Percentiles rank a stretch among this genome's conserved stretches.
Evolutionary conservation across 23 tunicate genomes (phyloP).

Genomic region (Aplidium turbinatum): DNA sequence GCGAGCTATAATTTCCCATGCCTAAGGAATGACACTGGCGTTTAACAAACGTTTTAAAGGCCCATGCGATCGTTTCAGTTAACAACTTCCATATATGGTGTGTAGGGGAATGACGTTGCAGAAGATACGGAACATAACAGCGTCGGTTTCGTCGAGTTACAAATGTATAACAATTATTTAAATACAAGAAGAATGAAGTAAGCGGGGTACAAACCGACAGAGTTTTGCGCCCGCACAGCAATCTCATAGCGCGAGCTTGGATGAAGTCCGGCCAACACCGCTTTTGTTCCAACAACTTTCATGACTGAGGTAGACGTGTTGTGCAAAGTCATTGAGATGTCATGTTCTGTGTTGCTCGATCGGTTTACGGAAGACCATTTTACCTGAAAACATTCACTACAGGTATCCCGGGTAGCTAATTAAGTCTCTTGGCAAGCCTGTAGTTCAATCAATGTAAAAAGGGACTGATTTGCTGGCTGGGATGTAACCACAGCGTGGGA

Average conservation of each 20-base stretch:
- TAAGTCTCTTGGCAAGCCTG: too few relatives aligned
- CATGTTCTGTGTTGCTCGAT: not conserved
- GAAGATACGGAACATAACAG: not conserved
- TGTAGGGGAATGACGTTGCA: too few relatives aligned
- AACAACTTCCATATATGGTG: too few relatives aligned
- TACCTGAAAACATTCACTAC: conserved; percentile 7
- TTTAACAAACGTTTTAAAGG: too few relatives aligned
- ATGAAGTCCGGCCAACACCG: not conserved
- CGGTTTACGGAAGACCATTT: not conserved
- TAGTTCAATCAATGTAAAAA: too few relatives aligned
- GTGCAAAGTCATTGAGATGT: not conserved
- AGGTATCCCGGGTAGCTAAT: too few relatives aligned
- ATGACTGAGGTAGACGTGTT: conserved; percentile 3
- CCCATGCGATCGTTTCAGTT: too few relatives aligned
- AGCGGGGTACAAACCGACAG: conserved; percentile 16
- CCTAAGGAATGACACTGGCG: too few relatives aligned
- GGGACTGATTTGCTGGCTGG: too few relatives aligned
- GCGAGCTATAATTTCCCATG: too few relatives aligned
- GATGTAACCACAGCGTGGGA: too few relatives aligned
- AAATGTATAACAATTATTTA: not conserved
- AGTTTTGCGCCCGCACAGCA: conserved; percentile 27
- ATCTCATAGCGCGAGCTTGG: not conserved
- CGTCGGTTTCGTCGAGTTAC: not conserved
- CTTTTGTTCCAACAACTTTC: not conserved
- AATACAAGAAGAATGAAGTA: not conserved